Conservation (phyloP, 1,140 invertebrate species). For the Cydia pomonella region DNA sequence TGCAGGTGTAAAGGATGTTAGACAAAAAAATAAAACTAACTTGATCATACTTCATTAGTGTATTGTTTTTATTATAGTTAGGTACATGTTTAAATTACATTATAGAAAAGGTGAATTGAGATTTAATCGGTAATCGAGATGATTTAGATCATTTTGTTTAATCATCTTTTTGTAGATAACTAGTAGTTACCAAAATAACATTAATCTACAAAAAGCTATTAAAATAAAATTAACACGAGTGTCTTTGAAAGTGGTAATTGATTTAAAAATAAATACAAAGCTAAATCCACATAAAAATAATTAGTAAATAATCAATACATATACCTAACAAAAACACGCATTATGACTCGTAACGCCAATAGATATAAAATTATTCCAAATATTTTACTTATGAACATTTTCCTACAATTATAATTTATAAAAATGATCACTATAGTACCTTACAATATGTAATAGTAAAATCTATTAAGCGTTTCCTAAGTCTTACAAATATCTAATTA, state of each 20-base stretch:
- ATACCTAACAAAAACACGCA: background rate
- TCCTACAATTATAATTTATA: background rate
- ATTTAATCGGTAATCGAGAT: too few relatives aligned
- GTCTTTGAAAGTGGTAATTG: background rate
- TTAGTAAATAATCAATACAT: slow-evolving; percentile 5
- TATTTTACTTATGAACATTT: background rate
- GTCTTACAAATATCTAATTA: background rate
- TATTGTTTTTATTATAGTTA: background rate
- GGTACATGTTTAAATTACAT: background rate
- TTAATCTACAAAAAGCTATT: background rate
- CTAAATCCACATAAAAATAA: background rate
- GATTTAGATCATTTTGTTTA: too few relatives aligned
- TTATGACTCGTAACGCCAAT: background rate
- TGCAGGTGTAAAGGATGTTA: too few relatives aligned
- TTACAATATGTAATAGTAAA: background rate
- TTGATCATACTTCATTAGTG: background rate
- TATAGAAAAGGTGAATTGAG: slow-evolving; percentile 7
- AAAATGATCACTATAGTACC: background rate
- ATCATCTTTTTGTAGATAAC: too few relatives aligned
- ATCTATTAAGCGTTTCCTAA: background rate
- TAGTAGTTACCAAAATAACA: too few relatives aligned
- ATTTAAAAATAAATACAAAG: background rate
- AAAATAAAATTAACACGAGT: background rate
- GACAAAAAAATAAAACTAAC: background rate
- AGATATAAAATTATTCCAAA: background rate